These are phyloP conservation scores for Heliconius himera DNA, from an alignment of 1,140 invertebrate species.

Conservation along the genomic window DNA sequence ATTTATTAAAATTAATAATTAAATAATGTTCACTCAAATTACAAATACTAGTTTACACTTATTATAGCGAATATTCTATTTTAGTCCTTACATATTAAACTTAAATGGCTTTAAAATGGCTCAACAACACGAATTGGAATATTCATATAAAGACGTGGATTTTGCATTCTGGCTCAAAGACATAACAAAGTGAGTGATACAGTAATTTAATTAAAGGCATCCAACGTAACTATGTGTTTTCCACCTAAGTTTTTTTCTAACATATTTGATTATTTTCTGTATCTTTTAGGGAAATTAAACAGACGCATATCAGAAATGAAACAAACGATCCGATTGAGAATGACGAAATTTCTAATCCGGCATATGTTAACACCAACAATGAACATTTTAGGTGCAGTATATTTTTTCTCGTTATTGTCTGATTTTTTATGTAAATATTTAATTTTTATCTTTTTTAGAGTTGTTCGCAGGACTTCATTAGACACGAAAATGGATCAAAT, in stretches of 20 bases:
- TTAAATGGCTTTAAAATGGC: constrained; percentile 68
- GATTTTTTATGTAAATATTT: background rate
- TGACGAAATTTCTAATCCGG: constrained; percentile 42
- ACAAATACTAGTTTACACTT: constrained; percentile 21
- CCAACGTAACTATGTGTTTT: background rate
- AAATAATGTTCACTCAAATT: background rate
- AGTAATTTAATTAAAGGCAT: background rate
- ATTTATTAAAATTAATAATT: background rate
- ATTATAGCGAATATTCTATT: constrained; percentile 2
- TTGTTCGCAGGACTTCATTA: constrained; percentile 62
- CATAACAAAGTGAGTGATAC: constrained; percentile 61
- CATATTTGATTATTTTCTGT: background rate
- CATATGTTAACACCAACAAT: constrained; percentile 43
- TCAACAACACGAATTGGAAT: constrained; percentile 59
- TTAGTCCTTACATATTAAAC: background rate
- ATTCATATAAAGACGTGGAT: constrained; percentile 54
- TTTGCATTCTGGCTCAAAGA: constrained; percentile 73
- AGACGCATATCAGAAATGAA: constrained; percentile 63
- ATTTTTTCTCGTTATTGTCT: constrained; percentile 27
- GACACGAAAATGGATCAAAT: constrained; percentile 63
- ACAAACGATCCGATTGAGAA: constrained; percentile 45
- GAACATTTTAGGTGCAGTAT: constrained; percentile 47
- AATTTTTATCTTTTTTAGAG: constrained; percentile 38
- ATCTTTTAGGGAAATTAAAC: constrained; percentile 70
- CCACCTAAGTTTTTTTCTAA: background rate